Evolutionary conservation across 2,888 invertebrate species (phyloP), one percentile per base, ranked within the genome.

Genomic region (Erebia aethiops): DNA sequence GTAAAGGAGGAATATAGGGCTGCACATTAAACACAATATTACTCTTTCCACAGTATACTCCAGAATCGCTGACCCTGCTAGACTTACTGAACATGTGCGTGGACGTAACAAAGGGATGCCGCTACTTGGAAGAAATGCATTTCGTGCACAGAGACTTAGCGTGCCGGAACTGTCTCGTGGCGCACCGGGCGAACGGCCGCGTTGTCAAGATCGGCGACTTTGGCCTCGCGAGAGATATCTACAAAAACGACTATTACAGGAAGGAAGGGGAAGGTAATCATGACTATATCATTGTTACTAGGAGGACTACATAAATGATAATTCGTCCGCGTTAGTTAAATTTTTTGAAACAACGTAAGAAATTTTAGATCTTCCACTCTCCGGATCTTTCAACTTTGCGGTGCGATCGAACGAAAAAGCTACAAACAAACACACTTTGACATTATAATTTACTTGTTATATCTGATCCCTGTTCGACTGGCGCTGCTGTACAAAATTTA

Each of bases 161-260:
- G 0, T 98, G 98, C 76, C 94, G 99, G 65, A 99, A 99, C 90
- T 99, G 99, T 82, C 93, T 99, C 16, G 98, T 99, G 0, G 97
- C 97, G 0, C 95, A 95, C 73, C 94, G 96, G 0, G 94, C 94
- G 46, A 91, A 94, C 74, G 94, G 95, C 1, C 94, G 98, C 70
- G 96, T 98, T 14, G 98, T 98, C n/a, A 98, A 98, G 90, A 98
- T 98, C 70, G 99, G 99, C 0, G 99, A 99, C 89, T 99, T 99
- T 86, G 99, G 99, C 0, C 94, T 99, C 10, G 99, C 99, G 0
- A 94, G 99, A 74, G 99, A 99, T 87, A 98, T 99, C 75, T 99
- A 99, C 88, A 98, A 98, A 86, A 98, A 98, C 82, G 99, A 99
- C 87, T 99, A 99, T 84, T 99, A 99, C 84, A 95, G 99, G 75